A percentile compares a stretch with the other conserved stretches of the same genome.
Evolutionary conservation across 2,888 invertebrate species (phyloP).

Genomic region (Tetranychus truncatus): DNA sequence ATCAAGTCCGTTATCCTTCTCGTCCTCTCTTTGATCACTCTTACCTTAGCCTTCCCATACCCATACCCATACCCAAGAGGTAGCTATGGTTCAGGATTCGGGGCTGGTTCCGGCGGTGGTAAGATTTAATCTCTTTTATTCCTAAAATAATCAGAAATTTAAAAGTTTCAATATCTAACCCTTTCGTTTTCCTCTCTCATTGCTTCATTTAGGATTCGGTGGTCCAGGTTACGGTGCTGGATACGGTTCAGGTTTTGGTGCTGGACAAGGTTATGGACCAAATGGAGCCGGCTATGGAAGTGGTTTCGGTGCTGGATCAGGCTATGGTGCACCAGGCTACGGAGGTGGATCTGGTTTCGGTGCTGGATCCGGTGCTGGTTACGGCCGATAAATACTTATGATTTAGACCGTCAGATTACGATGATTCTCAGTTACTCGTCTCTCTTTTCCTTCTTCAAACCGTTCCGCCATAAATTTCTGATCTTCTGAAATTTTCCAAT

Average conservation of each 20-base stretch:
- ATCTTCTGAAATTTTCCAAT: no score
- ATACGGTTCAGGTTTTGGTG: not conserved
- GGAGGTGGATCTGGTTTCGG: not conserved
- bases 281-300: constrained; percentile 2
- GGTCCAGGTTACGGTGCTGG: constrained; percentile 7
- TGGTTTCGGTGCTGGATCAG: constrained; percentile 2
- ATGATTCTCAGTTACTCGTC: no score
- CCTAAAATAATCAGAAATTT: no score
- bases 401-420: no score
- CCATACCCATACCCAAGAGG: constrained; percentile 1
- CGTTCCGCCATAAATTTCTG: no score
- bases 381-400: not conserved
- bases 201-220: not conserved
- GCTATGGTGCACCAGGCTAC: constrained; percentile 1
- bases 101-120: not conserved
- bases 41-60: not conserved
- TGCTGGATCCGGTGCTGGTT: not conserved
- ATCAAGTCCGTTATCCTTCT: not conserved
- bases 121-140: not conserved
- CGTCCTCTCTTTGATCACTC: not conserved
- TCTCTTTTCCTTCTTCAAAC: no score
- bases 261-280: not conserved
- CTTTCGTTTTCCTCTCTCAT: no score
- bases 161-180: no score
- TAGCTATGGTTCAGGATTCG: constrained; percentile 2